phyloP scores from a whole-genome alignment of 2,113 vertebrate genomes.

The Brachyhypopomus gauderio region DNA sequence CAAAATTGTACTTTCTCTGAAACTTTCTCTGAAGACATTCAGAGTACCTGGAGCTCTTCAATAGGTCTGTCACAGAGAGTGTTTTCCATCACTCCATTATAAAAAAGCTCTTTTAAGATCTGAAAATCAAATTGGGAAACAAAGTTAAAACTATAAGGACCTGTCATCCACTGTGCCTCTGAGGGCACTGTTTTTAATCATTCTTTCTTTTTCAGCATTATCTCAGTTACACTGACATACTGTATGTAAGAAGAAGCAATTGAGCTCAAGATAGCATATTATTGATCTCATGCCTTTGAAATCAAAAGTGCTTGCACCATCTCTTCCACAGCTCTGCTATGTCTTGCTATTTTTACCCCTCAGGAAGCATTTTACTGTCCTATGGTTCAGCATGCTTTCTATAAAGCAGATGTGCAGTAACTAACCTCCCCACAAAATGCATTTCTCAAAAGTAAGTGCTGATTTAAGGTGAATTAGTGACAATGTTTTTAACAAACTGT shows the following conservation, averaged over 20 bases:
- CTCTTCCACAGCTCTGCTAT: conserved; percentile 10
- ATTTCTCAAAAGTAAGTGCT: conserved; percentile 2
- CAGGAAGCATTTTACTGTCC: not conserved
- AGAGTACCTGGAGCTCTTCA: too few species aligned
- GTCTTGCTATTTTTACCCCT: not conserved
- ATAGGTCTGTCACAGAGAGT: too few species aligned
- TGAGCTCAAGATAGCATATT: conserved; percentile 25
- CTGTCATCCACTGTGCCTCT: not conserved
- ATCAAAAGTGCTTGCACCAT: conserved; percentile 10
- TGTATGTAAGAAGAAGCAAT: conserved; percentile 23
- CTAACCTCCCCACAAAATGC: conserved; percentile 9
- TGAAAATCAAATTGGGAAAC: too few species aligned
- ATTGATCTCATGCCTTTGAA: conserved; percentile 34
- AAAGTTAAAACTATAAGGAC: not conserved
- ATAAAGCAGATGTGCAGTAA: not conserved
- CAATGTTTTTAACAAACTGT: conserved; percentile 17
- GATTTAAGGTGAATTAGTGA: conserved; percentile 20
- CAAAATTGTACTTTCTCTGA: too few species aligned
- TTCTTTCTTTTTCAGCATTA: conserved; percentile 34
- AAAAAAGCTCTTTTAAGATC: not conserved
- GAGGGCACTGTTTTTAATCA: not conserved
- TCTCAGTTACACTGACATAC: conserved; percentile 20
- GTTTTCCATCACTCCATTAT: not conserved
- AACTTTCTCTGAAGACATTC: too few species aligned
- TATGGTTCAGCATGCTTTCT: not conserved